Percentiles rank a stretch among this genome's conserved stretches.
Evolutionary conservation across 2,113 vertebrate genomes (phyloP).

Genomic region (Climacteris rufus): DNA sequence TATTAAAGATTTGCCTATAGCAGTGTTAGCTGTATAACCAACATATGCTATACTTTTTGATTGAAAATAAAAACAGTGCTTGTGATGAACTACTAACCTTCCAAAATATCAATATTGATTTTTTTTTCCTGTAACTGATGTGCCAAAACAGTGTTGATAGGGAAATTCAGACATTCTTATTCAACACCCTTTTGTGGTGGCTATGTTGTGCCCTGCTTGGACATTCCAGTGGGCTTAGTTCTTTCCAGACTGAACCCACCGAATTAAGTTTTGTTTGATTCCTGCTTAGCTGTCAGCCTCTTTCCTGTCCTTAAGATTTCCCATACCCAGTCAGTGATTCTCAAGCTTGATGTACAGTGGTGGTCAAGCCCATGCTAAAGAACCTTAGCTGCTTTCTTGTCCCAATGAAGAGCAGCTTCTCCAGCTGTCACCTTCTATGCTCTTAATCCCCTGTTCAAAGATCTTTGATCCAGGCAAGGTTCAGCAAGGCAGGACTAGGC

Average conservation of each 20-base stretch:
- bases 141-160: neutral
- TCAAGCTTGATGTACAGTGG: neutral
- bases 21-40: neutral
- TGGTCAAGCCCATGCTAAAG: neutral
- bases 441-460: neutral
- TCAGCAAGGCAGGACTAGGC: neutral
- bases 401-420: neutral
- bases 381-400: neutral
- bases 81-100: neutral
- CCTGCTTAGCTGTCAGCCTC: neutral
- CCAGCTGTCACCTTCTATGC: fast-evolving
- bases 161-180: neutral
- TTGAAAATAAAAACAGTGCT: neutral
- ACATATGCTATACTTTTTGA: neutral
- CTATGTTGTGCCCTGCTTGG: neutral
- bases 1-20: neutral
- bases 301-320: neutral
- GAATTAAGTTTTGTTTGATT: neutral
- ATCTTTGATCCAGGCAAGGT: neutral
- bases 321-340: neutral
- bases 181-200: fast-evolving
- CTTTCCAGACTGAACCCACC: neutral
- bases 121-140: neutral
- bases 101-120: neutral
- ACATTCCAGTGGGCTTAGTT: neutral